Conservation (phyloP, 2,888 invertebrate species). For the Calliopum simillimum region DNA sequence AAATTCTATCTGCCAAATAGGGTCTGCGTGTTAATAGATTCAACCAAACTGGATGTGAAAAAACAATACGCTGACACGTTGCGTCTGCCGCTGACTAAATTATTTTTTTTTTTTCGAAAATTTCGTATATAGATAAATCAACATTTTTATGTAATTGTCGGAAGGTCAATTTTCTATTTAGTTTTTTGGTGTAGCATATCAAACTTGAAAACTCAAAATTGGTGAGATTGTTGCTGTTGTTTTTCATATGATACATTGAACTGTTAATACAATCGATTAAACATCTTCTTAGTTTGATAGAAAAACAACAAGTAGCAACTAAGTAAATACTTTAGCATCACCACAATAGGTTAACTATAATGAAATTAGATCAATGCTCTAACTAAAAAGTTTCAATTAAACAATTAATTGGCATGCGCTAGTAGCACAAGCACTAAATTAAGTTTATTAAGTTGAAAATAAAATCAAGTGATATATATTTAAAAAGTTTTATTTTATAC, state of each 20-base stretch:
- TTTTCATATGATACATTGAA: constrained; percentile 37
- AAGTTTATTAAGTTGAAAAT: no score
- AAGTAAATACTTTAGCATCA: background rate
- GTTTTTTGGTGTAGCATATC: constrained; percentile 18
- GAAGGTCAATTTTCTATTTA: constrained; percentile 46
- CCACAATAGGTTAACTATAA: background rate
- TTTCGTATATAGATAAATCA: constrained; percentile 40
- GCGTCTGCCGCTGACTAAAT: constrained; percentile 16
- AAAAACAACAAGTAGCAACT: background rate
- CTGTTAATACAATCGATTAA: constrained; percentile 30
- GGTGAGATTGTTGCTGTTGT: constrained; percentile 33
- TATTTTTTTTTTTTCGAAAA: constrained; percentile 33
- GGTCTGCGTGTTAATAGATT: background rate
- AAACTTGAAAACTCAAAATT: constrained; percentile 45
- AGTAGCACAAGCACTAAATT: background rate
- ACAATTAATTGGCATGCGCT: background rate
- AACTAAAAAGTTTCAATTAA: background rate
- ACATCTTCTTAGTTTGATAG: background rate
- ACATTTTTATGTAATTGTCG: constrained; percentile 48
- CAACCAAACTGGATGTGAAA: background rate
- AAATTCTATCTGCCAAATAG: constrained; percentile 24
- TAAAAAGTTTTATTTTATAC: no score
- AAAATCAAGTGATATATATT: no score
- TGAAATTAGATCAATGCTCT: background rate
- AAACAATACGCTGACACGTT: constrained; percentile 16